Base-by-base conservation (phyloP, 2,797 vertebrate species). In the Poeciliopsis presidionis region DNA sequence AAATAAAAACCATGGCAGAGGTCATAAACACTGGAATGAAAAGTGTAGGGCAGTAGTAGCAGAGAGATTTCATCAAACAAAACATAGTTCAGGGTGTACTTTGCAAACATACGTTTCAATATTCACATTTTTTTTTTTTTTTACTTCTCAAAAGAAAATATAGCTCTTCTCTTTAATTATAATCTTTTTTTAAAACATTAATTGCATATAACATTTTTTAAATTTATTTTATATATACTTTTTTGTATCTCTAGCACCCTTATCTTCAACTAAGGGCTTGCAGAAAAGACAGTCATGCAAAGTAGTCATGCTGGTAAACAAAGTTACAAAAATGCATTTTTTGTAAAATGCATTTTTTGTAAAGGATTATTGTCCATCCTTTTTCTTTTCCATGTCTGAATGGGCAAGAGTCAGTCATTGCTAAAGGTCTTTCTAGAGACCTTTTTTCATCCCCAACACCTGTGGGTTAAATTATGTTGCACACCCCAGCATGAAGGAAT, bases 231-330 rank as follows among this genome's bases (percentile, higher is more conserved):
- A 91, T 93, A 94, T 94, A 94, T 94, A 91, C 86, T 94, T 94
- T 95, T 94, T 94, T 94, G 86, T 95, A 93, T 93, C 94, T 95
- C 92, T 95, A 94, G 94, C 94, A 95, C 95, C 94, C 93, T 95
- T 92, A 90, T 95, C 92, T 95, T 95, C 89, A 95, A 93, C 95
- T 95, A 95, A 96, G 96, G 95, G 95, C 93, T 96, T 94, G 95
- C 95, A 95, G 95, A 95, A 95, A 95, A 95, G 94, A 96, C 95
- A 95, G 94, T 95, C 96, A 96, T 96, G 96, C 96, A 96, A 95
- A 95, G 93, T 91, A 95, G 88, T 96, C 96, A 96, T 96, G 96
- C 96, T 96, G 96, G 96, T 96, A 96, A 95, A 96, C 95, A 96
- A 96, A 95, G 93, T 95, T 95, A 96, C 94, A 96, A 96, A 96